Percentiles rank a stretch among this genome's conserved stretches.
These are phyloP conservation scores for Camponotus vicinus DNA, from an alignment of 1,140 invertebrate species.

Conservation along the genomic window DNA sequence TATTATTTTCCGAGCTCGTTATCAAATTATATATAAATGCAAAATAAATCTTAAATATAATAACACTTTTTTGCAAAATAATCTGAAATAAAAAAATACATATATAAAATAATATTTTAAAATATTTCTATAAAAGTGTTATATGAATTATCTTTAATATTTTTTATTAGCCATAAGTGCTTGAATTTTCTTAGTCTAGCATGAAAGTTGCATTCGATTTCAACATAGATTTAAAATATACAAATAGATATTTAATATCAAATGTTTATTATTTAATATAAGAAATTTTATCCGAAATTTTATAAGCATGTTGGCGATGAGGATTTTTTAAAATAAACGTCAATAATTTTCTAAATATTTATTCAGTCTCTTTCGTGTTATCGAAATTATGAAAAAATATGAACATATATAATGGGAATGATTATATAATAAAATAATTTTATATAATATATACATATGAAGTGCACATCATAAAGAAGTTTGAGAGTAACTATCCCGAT, in stretches of 20 bases:
- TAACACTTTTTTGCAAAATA: not conserved
- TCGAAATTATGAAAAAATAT: constrained; percentile 1
- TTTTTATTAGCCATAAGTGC: not conserved
- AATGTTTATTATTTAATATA: not conserved
- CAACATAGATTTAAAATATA: not conserved
- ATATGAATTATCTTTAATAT: not conserved
- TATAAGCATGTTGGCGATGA: not conserved
- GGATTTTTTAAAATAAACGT: constrained; percentile 5
- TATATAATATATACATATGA: not conserved
- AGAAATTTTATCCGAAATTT: not conserved
- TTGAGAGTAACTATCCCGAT: too few relatives aligned
- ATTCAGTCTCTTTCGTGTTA: constrained; percentile 6
- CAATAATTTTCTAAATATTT: not conserved
- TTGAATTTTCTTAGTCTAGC: not conserved
- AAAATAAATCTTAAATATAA: not conserved
- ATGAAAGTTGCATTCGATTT: not conserved
- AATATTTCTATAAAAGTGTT: not conserved
- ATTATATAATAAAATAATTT: constrained; percentile 18
- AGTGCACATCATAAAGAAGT: too few relatives aligned
- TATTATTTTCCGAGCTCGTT: not conserved
- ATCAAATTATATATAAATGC: not conserved
- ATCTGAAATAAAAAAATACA: not conserved
- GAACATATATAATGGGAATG: not conserved
- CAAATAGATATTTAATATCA: not conserved
- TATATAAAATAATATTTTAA: not conserved